phyloP scores from a whole-genome alignment of 2,888 invertebrate genomes.

The Catocala sponsa region DNA sequence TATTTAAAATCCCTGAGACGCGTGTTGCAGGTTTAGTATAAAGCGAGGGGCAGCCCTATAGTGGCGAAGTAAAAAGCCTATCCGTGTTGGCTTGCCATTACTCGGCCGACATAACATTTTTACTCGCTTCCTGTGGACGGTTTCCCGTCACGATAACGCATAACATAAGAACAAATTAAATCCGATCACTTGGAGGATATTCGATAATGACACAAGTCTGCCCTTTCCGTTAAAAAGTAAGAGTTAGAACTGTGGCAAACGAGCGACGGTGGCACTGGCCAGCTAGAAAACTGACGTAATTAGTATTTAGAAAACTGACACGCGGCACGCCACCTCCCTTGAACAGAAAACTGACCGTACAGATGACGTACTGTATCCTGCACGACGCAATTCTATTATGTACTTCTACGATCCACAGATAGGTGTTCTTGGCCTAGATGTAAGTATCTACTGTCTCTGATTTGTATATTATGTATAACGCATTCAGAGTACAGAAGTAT shows the following conservation, averaged over 20 bases:
- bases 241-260: constrained; percentile 32
- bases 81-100: constrained; percentile 55
- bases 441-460: too few species aligned
- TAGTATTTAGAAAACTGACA: constrained; percentile 15
- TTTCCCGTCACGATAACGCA: constrained; percentile 72
- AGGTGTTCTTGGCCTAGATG: too few species aligned
- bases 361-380: background rate
- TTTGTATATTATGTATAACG: too few species aligned
- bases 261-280: constrained; percentile 8
- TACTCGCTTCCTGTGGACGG: constrained; percentile 67
- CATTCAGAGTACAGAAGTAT: too few species aligned
- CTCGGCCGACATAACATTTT: constrained; percentile 68
- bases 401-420: too few species aligned
- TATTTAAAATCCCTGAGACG: background rate
- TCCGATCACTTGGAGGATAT: constrained; percentile 67
- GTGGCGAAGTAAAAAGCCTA: constrained; percentile 42
- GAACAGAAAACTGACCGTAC: too few species aligned
- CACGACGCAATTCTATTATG: too few species aligned
- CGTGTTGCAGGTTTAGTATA: background rate
- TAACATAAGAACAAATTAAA: constrained; percentile 69
- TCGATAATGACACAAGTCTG: constrained; percentile 62
- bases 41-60: constrained; percentile 44
- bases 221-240: constrained; percentile 57
- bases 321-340: background rate
- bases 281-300: constrained; percentile 14